Evolutionary conservation across 2,113 vertebrate genomes (phyloP).

Genomic region (Synodontis membranacea): DNA sequence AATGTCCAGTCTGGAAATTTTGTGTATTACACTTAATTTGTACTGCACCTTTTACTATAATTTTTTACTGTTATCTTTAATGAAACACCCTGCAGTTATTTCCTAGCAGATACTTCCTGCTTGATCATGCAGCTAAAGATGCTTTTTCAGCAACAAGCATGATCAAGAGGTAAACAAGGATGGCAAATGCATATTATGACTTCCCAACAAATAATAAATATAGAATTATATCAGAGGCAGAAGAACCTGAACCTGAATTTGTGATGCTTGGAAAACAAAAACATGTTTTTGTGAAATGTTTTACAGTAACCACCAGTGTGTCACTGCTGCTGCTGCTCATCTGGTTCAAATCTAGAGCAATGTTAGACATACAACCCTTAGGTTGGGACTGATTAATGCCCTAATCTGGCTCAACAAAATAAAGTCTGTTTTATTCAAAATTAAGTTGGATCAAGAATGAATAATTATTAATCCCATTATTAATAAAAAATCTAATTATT

Average conservation of each 20-base stretch:
- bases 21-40: background rate
- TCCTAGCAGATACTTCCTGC: background rate
- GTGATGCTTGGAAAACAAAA: background rate
- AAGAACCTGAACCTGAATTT: background rate
- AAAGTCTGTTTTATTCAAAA: background rate
- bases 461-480: no score
- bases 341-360: background rate
- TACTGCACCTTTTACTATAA: background rate
- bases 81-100: background rate
- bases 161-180: background rate
- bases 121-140: background rate
- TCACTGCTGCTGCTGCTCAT: background rate
- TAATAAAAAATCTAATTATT: background rate
- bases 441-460: background rate
- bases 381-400: background rate
- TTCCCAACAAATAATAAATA: background rate
- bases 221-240: background rate
- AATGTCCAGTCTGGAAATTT: background rate
- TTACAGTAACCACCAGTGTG: background rate
- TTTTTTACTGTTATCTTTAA: background rate
- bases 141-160: background rate
- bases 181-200: background rate
- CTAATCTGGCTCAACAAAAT: background rate
- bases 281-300: background rate
- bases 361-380: background rate